These are phyloP conservation scores for Gadus chalcogrammus DNA, from an alignment of 2,113 vertebrate species.

Conservation along the genomic window DNA sequence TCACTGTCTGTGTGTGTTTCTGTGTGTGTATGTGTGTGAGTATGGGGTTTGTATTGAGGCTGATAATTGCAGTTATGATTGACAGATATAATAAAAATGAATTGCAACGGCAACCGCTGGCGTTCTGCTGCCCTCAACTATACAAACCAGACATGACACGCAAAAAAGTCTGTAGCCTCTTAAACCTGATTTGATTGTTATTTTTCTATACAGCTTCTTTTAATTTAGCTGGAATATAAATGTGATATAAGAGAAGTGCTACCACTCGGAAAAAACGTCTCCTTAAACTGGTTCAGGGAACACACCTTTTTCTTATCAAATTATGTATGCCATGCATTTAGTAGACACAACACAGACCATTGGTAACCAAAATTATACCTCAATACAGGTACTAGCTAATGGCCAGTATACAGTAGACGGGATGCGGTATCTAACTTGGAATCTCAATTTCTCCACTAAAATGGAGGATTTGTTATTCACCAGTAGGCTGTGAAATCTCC, in stretches of 20 bases:
- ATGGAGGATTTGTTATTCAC: no score
- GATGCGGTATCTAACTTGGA: no score
- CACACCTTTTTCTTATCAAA: no score
- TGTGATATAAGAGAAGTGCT: constrained; percentile 11
- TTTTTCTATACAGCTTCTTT: neutral
- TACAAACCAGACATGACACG: constrained; percentile 27
- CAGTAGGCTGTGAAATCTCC: no score
- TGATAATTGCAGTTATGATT: constrained; percentile 62
- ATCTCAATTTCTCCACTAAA: no score
- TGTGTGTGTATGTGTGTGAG: constrained; percentile 28
- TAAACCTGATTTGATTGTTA: neutral
- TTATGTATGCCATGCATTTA: no score
- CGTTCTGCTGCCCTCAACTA: constrained; percentile 26
- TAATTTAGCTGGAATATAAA: constrained; percentile 8
- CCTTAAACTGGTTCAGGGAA: no score
- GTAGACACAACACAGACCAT: no score
- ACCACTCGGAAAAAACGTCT: neutral
- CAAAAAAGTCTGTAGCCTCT: constrained; percentile 1
- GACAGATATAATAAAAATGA: constrained; percentile 62
- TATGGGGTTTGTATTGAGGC: constrained; percentile 41
- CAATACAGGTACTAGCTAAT: no score
- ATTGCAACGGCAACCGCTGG: constrained; percentile 23
- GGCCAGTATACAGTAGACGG: no score
- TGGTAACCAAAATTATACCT: no score
- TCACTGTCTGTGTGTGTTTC: constrained; percentile 11